Percentiles rank a stretch among this genome's conserved stretches.
These are phyloP conservation scores for Nicator chloris DNA, from an alignment of 2,113 vertebrate genomes.

Conservation along the genomic window DNA sequence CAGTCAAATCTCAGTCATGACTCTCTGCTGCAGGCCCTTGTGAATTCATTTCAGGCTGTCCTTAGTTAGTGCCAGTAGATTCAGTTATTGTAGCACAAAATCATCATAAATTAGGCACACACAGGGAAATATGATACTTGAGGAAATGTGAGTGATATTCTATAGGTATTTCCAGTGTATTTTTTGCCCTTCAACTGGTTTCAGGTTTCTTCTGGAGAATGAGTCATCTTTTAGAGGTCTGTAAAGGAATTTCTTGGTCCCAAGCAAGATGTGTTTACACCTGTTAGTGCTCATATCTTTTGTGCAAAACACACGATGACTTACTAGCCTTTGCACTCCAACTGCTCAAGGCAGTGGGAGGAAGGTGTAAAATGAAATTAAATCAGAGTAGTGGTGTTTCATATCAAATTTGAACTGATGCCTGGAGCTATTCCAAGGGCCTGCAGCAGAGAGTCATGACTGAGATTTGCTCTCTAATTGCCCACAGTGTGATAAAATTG, in stretches of 20 bases:
- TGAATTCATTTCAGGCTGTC: background rate
- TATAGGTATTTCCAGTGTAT: background rate
- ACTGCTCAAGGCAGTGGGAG: slow-evolving; percentile 32
- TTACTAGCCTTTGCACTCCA: slow-evolving; percentile 37
- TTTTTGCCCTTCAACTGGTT: background rate
- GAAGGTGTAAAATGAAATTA: slow-evolving; percentile 54
- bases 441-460: slow-evolving; percentile 12
- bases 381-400: slow-evolving; percentile 28
- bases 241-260: slow-evolving; percentile 6
- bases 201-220: slow-evolving; percentile 9
- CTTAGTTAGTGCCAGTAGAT: background rate
- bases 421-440: slow-evolving; percentile 44
- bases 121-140: background rate
- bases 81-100: background rate
- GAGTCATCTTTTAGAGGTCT: background rate
- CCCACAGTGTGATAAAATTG: slow-evolving; percentile 28
- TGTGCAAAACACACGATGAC: background rate
- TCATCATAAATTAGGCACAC: background rate
- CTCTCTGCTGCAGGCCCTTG: background rate
- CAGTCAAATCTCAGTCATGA: no score
- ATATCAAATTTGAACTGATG: slow-evolving; percentile 29
- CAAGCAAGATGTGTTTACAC: background rate
- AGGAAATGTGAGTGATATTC: background rate
- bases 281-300: slow-evolving; percentile 9
- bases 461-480: slow-evolving; percentile 49